Evolutionary conservation across 2,888 invertebrate species (phyloP).

Genomic region (Mellilla xanthometata): DNA sequence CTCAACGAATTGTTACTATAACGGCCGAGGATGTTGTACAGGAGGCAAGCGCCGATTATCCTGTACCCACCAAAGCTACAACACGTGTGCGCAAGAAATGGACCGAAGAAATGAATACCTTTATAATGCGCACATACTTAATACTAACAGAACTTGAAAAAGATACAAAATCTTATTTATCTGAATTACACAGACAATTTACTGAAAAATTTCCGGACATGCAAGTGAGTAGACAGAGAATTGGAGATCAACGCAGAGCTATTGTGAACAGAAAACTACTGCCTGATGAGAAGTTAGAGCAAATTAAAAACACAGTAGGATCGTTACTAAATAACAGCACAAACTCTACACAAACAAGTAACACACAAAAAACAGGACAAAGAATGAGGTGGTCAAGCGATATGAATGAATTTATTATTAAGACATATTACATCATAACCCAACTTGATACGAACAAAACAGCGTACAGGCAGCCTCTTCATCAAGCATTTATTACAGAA

Average conservation of each 20-base stretch:
- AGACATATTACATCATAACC: not conserved
- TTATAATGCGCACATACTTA: too few species aligned
- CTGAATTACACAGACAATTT: conserved; percentile 5
- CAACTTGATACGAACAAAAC: not conserved
- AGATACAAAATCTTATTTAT: conserved; percentile 12
- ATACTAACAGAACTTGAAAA: conserved; percentile 9
- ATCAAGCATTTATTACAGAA: not conserved
- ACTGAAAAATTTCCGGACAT: not conserved
- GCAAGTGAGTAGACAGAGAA: not conserved
- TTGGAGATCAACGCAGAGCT: not conserved
- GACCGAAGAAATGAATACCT: too few species aligned
- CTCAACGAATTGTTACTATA: too few species aligned
- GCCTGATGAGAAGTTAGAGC: not conserved
- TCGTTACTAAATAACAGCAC: not conserved
- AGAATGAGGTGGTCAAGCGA: conserved; percentile 1
- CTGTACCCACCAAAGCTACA: too few species aligned
- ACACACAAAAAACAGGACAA: not conserved
- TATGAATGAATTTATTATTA: not conserved
- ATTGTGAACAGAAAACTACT: conserved; percentile 7
- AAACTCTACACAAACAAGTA: not conserved
- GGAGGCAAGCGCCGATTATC: too few species aligned
- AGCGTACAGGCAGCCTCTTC: not conserved
- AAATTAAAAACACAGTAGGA: not conserved
- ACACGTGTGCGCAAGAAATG: too few species aligned
- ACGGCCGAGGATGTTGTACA: too few species aligned